A percentile compares a stretch with the other conserved stretches of the same genome.
Conservation (phyloP, 2,797 vertebrate species). For the Pygocentrus nattereri region DNA sequence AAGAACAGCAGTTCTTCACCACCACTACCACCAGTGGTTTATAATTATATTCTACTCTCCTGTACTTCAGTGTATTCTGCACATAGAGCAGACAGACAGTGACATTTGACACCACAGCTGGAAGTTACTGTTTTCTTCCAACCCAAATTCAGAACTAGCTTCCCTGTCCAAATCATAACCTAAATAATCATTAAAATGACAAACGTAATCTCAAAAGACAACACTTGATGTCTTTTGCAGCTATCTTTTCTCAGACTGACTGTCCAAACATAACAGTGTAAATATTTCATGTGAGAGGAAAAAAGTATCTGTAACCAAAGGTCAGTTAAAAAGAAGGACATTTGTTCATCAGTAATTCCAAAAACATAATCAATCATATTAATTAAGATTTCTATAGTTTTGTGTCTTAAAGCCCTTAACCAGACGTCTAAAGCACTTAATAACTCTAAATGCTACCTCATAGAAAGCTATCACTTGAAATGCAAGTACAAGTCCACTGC, state of each 20-base stretch:
- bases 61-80: no score
- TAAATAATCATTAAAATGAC: slow-evolving; percentile 1
- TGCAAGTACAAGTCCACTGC: no score
- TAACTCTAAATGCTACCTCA: no score
- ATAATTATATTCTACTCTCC: slow-evolving; percentile 1
- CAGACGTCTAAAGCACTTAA: no score
- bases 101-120: background rate
- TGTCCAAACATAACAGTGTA: background rate
- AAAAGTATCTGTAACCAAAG: background rate
- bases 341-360: background rate
- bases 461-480: no score
- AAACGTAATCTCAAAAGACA: background rate
- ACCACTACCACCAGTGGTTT: background rate
- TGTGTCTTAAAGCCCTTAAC: background rate
- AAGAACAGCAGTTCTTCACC: background rate
- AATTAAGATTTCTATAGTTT: no score
- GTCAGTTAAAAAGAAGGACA: background rate
- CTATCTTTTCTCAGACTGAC: background rate
- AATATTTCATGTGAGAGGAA: background rate
- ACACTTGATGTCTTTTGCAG: background rate
- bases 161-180: background rate
- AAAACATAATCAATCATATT: no score
- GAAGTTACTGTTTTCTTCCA: slow-evolving; percentile 5
- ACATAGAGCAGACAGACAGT: slow-evolving; percentile 18
- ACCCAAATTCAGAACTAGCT: background rate